Evolutionary conservation across 2,797 vertebrate species (phyloP).

Genomic region (Sebastes miniatus): DNA sequence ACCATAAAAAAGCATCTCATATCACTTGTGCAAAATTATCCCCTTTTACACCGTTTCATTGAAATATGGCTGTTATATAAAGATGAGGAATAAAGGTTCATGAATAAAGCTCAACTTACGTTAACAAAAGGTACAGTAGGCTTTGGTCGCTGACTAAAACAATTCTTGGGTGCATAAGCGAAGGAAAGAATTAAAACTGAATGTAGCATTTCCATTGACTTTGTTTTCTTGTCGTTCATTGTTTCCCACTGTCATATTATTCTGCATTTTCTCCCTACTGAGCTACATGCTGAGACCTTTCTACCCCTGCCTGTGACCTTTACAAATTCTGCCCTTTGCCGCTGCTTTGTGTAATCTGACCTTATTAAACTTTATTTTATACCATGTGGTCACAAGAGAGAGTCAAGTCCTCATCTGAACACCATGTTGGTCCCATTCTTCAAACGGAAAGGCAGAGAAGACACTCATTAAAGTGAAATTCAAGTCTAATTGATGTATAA

Average conservation of each 20-base stretch:
- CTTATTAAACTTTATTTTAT: conserved; percentile 72
- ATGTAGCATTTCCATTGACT: conserved; percentile 39
- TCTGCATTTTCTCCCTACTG: conserved; percentile 42
- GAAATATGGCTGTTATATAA: not conserved
- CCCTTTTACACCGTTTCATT: not conserved
- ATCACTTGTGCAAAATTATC: not conserved
- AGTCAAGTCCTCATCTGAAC: conserved; percentile 40
- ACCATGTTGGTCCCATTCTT: conserved; percentile 21
- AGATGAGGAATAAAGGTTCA: not conserved
- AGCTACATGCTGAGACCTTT: conserved; percentile 60
- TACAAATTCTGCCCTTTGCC: conserved; percentile 69
- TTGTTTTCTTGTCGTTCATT: conserved; percentile 47
- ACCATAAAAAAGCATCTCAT: not conserved
- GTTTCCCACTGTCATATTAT: conserved; percentile 60
- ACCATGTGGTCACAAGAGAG: conserved; percentile 48
- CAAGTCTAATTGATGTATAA: conserved; percentile 22
- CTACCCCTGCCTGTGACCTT: conserved; percentile 67
- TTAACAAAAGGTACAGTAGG: not conserved
- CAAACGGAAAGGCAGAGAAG: conserved; percentile 17
- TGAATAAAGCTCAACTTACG: not conserved
- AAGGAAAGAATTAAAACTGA: conserved; percentile 7
- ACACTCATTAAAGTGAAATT: conserved; percentile 41
- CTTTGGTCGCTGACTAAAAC: not conserved
- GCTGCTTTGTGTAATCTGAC: conserved; percentile 70
- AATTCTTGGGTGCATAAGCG: not conserved